phyloP scores from a whole-genome alignment of 1,140 invertebrate species.

The Pristionchus pacificus region DNA sequence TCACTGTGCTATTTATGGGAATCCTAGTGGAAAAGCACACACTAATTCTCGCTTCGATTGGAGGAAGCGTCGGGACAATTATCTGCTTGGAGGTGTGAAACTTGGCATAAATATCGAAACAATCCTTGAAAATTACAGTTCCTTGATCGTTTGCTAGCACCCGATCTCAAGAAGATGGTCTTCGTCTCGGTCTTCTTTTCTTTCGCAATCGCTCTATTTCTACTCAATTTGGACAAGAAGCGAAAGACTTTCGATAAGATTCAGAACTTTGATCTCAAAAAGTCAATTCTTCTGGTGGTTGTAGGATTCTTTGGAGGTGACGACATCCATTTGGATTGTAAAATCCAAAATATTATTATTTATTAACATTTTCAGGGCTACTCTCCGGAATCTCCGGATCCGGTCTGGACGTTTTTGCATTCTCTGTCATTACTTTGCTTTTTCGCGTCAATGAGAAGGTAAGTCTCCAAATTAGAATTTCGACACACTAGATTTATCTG shows the following conservation, averaged over 20 bases:
- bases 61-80: conserved; percentile 17
- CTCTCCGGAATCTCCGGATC: conserved; percentile 38
- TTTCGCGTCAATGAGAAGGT: conserved; percentile 57
- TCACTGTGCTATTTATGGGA: conserved; percentile 48
- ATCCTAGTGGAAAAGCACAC: conserved; percentile 45
- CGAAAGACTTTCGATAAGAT: conserved; percentile 41
- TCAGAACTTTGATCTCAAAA: conserved; percentile 39
- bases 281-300: conserved; percentile 37
- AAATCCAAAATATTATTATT: background rate
- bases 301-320: conserved; percentile 49
- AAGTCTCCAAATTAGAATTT: too few relatives aligned
- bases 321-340: background rate
- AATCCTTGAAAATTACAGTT: background rate
- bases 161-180: conserved; percentile 45
- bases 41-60: conserved; percentile 44
- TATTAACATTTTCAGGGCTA: background rate
- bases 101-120: background rate
- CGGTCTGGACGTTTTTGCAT: conserved; percentile 50
- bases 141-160: background rate
- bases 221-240: conserved; percentile 37
- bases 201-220: conserved; percentile 47
- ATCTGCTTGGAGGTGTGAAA: background rate
- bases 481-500: too few relatives aligned
- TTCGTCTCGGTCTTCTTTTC: conserved; percentile 30
- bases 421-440: conserved; percentile 47